A percentile compares a stretch with the other conserved stretches of the same genome.
Conservation (phyloP, 37 sponge, comb jelly and placozoan species). For the Agelas oroides region DNA sequence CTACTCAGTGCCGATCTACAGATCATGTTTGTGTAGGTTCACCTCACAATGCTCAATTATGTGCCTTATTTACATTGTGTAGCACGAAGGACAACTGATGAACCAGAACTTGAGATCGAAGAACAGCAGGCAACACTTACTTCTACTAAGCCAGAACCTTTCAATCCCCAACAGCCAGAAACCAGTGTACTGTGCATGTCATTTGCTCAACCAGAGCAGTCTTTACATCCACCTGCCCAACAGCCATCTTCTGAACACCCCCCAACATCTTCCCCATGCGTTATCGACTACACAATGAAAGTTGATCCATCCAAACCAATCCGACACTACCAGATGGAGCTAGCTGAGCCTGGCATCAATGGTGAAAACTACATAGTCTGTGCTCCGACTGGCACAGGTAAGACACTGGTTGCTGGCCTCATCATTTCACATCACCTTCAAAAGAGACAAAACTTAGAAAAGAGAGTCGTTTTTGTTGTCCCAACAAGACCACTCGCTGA, state of each 20-base stretch:
- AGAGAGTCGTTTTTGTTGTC: conserved; percentile 59
- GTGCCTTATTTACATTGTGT: too few relatives aligned
- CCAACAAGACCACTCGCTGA: conserved; percentile 56
- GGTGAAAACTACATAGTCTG: conserved; percentile 68
- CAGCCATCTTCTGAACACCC: not conserved
- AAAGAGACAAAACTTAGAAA: conserved; percentile 16
- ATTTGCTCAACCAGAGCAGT: too few relatives aligned
- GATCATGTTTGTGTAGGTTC: too few relatives aligned
- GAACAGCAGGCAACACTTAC: too few relatives aligned
- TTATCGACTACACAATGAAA: not conserved
- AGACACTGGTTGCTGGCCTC: conserved; percentile 69
- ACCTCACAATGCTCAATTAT: too few relatives aligned
- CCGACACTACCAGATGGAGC: conserved; percentile 54
- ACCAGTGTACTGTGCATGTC: too few relatives aligned
- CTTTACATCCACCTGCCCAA: not conserved
- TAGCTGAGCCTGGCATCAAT: conserved; percentile 64
- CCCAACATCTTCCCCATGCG: not conserved
- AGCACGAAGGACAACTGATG: too few relatives aligned
- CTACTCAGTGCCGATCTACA: too few relatives aligned
- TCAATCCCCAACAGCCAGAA: too few relatives aligned
- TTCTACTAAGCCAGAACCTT: too few relatives aligned
- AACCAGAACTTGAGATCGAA: too few relatives aligned
- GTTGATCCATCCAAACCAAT: not conserved
- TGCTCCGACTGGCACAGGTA: conserved; percentile 79
- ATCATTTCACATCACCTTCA: conserved; percentile 59